Conservation (phyloP, 2,113 vertebrate species). For the Monopterus albus region DNA sequence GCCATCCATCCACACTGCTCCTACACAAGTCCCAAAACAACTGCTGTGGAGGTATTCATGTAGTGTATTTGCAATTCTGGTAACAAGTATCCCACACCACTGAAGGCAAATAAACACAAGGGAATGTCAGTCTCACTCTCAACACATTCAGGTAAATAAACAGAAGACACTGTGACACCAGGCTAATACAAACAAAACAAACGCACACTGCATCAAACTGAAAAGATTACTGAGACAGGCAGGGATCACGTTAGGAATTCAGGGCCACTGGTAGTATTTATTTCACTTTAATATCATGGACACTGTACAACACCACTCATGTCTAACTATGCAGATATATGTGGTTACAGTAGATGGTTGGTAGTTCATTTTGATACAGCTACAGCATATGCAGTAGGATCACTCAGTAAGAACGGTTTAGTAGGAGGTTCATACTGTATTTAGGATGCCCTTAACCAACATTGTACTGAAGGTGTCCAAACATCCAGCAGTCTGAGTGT, state of each 20-base stretch:
- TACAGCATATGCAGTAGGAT: too few species aligned
- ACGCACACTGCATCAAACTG: not conserved
- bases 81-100: conserved; percentile 25
- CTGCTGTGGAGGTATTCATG: conserved; percentile 25
- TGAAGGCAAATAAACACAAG: conserved; percentile 52
- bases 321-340: too few species aligned
- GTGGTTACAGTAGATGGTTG: too few species aligned
- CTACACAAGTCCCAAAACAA: conserved; percentile 16
- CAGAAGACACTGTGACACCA: conserved; percentile 17
- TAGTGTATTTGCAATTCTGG: conserved; percentile 28
- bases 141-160: conserved; percentile 51
- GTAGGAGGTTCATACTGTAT: too few species aligned
- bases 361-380: too few species aligned
- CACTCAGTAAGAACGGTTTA: too few species aligned
- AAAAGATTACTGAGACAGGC: not conserved
- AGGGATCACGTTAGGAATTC: not conserved
- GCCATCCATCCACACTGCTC: not conserved
- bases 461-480: too few species aligned
- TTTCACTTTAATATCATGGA: too few species aligned
- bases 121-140: conserved; percentile 36
- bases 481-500: too few species aligned
- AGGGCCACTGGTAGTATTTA: too few species aligned
- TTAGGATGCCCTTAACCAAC: too few species aligned
- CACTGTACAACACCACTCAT: too few species aligned
- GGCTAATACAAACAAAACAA: conserved; percentile 46